These are phyloP conservation scores for Lamellibrachia columna DNA, from an alignment of 2,888 invertebrate species.

Conservation along the genomic window DNA sequence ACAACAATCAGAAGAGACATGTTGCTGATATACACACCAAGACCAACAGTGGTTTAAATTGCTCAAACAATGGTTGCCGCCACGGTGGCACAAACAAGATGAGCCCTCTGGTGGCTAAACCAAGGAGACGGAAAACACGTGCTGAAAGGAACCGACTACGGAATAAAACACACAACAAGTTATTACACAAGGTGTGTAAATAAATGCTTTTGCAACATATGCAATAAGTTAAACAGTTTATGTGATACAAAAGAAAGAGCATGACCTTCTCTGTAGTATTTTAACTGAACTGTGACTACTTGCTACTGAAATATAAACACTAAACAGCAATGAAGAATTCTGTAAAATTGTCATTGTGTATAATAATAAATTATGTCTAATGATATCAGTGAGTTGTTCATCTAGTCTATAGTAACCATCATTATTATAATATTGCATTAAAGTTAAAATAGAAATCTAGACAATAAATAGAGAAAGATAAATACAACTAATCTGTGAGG, in stretches of 20 bases:
- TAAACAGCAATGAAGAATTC: not conserved
- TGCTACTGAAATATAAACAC: not conserved
- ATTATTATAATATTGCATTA: not conserved
- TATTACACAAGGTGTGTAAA: not conserved
- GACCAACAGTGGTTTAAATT: not conserved
- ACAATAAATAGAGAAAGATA: not conserved
- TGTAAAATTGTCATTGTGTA: not conserved
- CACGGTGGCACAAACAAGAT: not conserved
- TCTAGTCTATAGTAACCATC: too few relatives aligned
- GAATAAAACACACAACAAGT: not conserved
- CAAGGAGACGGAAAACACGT: slow-evolving; percentile 16
- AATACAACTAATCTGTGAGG: not conserved
- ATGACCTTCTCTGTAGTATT: not conserved
- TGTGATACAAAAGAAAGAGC: too few relatives aligned
- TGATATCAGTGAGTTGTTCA: not conserved
- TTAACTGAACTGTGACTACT: not conserved
- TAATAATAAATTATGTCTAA: not conserved
- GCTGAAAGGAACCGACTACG: not conserved
- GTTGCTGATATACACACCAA: not conserved
- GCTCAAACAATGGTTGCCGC: slow-evolving; percentile 2
- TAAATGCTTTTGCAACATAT: too few relatives aligned
- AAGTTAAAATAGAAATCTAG: too few relatives aligned
- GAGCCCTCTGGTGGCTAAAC: not conserved
- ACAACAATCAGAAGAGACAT: not conserved
- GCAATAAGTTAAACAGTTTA: too few relatives aligned